Base-by-base conservation (phyloP, 2,797 vertebrate genomes). In the Lutjanus argentimaculatus region DNA sequence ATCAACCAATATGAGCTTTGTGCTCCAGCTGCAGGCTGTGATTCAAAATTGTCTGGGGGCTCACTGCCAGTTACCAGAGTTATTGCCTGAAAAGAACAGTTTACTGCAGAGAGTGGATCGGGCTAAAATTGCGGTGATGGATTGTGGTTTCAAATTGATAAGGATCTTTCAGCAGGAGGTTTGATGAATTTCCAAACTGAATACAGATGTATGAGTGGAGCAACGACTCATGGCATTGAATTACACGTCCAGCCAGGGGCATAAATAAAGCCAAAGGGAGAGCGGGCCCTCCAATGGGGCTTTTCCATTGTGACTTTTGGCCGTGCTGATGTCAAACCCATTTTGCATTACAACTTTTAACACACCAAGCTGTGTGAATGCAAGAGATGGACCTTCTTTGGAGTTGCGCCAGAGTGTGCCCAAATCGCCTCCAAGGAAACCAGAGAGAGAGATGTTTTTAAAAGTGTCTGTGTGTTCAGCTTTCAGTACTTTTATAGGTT, bases 41-140 rank as follows among this genome's bases (percentile, higher is more conserved):
- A 90, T 80, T 89, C 86, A 68, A 77, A 91, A 92, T 91, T 91
- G 87, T 92, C 92, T 91, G 67, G 89, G 90, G 91, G 87, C 90
- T 91, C 45, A 51, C 87, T 72, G 80, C 82, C 86, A 90, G 80
- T 91, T 91, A 84, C 82, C 87, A 74, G 84, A 91, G 79, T 90
- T 93, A 91, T 93, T 92, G 90, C 89, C 83, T 88, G 83, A 90
- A 92, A 90, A 85, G 85, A 91, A 84, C 79, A 86, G 85, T 93
- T 93, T 85, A 75, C 87, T 79, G 85, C 79, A 67, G 75, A 80
- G 84, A 85, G 75, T 83, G 86, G 86, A 82, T 90, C 85, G 70
- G 61, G 68, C 81, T 83, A 73, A 93, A 93, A 89, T 88, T 89
- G 83, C 76, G 62, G 62, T 91, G 93, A 93, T 91, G 89, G 88